Evolutionary conservation across 2,888 invertebrate species (phyloP), one percentile per base, ranked within the genome.

Genomic region (Cosmorhoe ocellata): DNA sequence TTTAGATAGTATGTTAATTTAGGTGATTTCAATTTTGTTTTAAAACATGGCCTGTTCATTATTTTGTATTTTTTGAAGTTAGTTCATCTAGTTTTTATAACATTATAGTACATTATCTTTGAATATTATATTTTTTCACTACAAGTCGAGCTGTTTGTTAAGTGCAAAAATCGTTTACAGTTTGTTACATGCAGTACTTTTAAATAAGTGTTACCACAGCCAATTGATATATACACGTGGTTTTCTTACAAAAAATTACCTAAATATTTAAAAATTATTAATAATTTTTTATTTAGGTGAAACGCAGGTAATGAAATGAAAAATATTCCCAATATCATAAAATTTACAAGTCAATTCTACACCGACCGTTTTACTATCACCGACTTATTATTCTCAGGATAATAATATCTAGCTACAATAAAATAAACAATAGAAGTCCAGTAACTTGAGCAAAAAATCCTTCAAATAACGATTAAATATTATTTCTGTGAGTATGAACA

Each of bases 401-500:
- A 74, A 75, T 69, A 81, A 71, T 68, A 71, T 76, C 67, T 62
- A 61, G 61, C 69, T 63, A 74, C 71, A 81, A 81, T 84, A 84
- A 84, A 84, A 64, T 59, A 69, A 47, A 86, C 86, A 87, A 87
- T 68, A 56, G 76, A 60, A 40, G 53, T 51, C 57, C 56, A 67
- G 69, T 62, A 66, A 68, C 67, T 59, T 71, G 58, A 49, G 65
- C 74, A 78, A 79, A 81, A 79, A 81, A 77, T 66, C 52, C 69
- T 70, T 69, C 75, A 65, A 81, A 80, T 81, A 67, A 81, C 78
- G 81, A 86, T 86, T 83, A 86, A 79, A 85, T 84, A 81, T 81
- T 75, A 83, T 84, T 83, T 85, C 76, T 69, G 72, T 74, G 63
- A 67, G 64, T 67, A 66, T 81, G 83, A 81, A 89, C 87, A 89